A percentile compares a stretch with the other conserved stretches of the same genome.
phyloP scores from a whole-genome alignment of 2,113 vertebrate genomes.

The Cryptoleucopteryx plumbea region DNA sequence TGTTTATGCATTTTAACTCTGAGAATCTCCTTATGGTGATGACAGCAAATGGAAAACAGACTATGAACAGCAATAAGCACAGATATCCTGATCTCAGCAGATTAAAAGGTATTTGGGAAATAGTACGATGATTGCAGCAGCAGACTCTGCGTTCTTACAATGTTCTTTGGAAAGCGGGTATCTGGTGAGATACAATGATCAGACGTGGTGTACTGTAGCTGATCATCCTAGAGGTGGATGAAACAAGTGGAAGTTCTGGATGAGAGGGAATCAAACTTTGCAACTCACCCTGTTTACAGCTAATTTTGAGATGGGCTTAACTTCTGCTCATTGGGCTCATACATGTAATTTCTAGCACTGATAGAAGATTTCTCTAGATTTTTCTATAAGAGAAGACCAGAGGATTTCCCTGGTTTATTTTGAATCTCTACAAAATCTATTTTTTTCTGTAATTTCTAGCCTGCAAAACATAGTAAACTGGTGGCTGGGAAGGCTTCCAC shows the following conservation, averaged over 20 bases:
- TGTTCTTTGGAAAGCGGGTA: not conserved
- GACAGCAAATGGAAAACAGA: not conserved
- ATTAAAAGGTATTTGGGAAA: not conserved
- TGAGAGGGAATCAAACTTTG: no score
- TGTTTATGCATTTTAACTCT: not conserved
- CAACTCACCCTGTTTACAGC: not conserved
- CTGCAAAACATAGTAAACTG: not conserved
- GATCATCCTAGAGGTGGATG: not conserved
- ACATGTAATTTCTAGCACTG: not conserved
- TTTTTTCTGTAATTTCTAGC: not conserved
- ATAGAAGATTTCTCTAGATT: not conserved
- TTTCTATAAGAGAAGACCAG: not conserved
- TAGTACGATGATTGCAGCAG: not conserved
- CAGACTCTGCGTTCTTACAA: fast-evolving
- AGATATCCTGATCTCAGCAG: not conserved
- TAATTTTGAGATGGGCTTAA: not conserved
- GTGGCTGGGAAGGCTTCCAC: not conserved
- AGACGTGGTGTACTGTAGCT: not conserved
- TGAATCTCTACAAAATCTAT: not conserved
- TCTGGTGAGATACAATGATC: not conserved
- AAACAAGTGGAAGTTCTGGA: not conserved
- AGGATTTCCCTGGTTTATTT: not conserved
- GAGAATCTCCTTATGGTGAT: not conserved
- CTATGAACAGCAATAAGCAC: not conserved
- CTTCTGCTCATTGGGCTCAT: not conserved